A percentile compares a stretch with the other conserved stretches of the same genome.
phyloP scores from a whole-genome alignment of 2,888 invertebrate species.

The Byasa hedistus region DNA sequence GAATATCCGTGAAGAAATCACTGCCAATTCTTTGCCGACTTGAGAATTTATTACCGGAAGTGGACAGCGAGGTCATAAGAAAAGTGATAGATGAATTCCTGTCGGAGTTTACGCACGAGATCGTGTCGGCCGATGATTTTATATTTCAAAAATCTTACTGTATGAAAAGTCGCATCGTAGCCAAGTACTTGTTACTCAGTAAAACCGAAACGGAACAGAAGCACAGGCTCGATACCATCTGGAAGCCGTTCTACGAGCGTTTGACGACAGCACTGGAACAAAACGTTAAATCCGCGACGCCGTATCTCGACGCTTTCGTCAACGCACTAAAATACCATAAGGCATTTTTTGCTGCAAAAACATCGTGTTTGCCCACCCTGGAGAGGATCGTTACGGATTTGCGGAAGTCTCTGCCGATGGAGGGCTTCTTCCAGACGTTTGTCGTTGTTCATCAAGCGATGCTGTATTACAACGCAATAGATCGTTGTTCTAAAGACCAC shows the following conservation, averaged over 20 bases:
- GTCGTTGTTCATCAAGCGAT: slow-evolving; percentile 50
- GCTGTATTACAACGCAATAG: slow-evolving; percentile 52
- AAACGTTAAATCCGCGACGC: slow-evolving; percentile 18
- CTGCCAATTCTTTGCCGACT: slow-evolving; percentile 40
- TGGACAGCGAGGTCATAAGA: slow-evolving; percentile 39
- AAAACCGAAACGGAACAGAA: slow-evolving; percentile 41
- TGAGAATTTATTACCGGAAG: slow-evolving; percentile 40
- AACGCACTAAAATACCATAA: slow-evolving; percentile 44
- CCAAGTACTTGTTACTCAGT: slow-evolving; percentile 49
- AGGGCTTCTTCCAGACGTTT: slow-evolving; percentile 45
- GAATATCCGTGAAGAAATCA: slow-evolving; percentile 33
- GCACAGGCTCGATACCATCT: slow-evolving; percentile 40
- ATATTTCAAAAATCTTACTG: slow-evolving; percentile 10
- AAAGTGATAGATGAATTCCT: slow-evolving; percentile 37
- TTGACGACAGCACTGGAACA: slow-evolving; percentile 35
- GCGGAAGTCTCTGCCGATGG: slow-evolving; percentile 45
- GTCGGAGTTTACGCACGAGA: slow-evolving; percentile 35
- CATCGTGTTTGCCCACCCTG: slow-evolving; percentile 47
- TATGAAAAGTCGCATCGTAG: slow-evolving; percentile 45
- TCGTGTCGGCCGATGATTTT: slow-evolving; percentile 21
- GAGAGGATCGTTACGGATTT: slow-evolving; percentile 44
- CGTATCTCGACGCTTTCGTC: slow-evolving; percentile 40
- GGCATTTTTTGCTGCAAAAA: slow-evolving; percentile 46
- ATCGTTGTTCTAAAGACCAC: slow-evolving; percentile 42
- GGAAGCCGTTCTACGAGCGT: slow-evolving; percentile 44